Evolutionary conservation across 1,140 invertebrate species (phyloP).

Genomic region (Trichomalopsis sarcophagae): DNA sequence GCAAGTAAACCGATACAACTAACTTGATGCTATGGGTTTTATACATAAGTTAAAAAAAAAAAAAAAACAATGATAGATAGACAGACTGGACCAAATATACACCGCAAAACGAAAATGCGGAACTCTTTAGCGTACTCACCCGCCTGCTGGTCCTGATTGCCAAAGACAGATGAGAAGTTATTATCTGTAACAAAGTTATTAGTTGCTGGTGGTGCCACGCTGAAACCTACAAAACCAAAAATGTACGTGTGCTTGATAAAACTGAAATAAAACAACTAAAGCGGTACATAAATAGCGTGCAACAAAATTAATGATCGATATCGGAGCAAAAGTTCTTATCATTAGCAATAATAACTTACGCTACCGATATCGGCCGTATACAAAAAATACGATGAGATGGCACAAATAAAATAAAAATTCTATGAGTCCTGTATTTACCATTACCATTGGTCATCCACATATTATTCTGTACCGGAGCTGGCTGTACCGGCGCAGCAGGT

Average conservation of each 20-base stretch:
- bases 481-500: slow-evolving; percentile 65
- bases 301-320: not conserved
- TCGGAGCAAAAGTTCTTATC: not conserved
- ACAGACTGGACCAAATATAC: slow-evolving; percentile 29
- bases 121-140: slow-evolving; percentile 74
- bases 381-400: slow-evolving; percentile 44
- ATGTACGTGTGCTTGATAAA: slow-evolving; percentile 57
- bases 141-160: slow-evolving; percentile 81
- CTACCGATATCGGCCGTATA: not conserved
- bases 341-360: not conserved
- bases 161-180: slow-evolving; percentile 90
- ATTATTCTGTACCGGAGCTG: slow-evolving; percentile 74
- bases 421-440: slow-evolving; percentile 70
- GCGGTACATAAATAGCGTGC: slow-evolving; percentile 8
- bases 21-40: slow-evolving; percentile 35
- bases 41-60: slow-evolving; percentile 24
- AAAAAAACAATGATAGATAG: slow-evolving; percentile 19
- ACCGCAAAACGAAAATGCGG: slow-evolving; percentile 29
- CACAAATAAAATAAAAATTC: slow-evolving; percentile 58
- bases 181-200: slow-evolving; percentile 90
- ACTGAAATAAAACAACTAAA: slow-evolving; percentile 48
- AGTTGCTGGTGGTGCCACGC: slow-evolving; percentile 76
- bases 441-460: slow-evolving; percentile 84
- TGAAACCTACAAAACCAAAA: slow-evolving; percentile 77
- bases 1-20: slow-evolving; percentile 43